These are phyloP conservation scores for Spisula solida DNA, from an alignment of 2,888 invertebrate genomes.

Conservation along the genomic window DNA sequence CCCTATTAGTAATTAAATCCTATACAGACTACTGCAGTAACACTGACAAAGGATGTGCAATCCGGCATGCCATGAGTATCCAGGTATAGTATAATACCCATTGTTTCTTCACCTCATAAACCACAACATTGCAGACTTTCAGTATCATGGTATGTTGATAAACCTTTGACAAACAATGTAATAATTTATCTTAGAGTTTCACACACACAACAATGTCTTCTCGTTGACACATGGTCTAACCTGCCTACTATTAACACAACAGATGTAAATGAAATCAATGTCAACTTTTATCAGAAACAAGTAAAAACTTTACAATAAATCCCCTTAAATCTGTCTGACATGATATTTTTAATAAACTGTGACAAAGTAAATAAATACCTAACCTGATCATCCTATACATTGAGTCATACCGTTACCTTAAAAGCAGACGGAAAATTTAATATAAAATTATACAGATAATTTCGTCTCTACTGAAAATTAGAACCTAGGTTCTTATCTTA, in stretches of 20 bases:
- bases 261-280: neutral
- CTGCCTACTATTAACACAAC: neutral
- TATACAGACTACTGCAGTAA: no score
- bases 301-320: neutral
- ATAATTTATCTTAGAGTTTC: neutral
- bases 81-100: no score
- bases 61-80: no score
- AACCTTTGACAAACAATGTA: neutral
- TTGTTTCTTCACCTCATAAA: no score
- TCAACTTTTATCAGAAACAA: constrained; percentile 14
- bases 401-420: constrained; percentile 1
- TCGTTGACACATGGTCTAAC: neutral
- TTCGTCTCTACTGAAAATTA: neutral
- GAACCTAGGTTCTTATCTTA: neutral
- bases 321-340: constrained; percentile 3
- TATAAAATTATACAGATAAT: neutral
- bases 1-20: no score
- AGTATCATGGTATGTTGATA: neutral
- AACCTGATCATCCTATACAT: neutral
- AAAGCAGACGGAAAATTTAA: constrained; percentile 1
- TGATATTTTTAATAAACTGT: constrained; percentile 21
- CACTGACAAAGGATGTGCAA: no score
- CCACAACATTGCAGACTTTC: no score
- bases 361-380: constrained; percentile 12
- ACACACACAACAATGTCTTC: neutral